phyloP scores from a whole-genome alignment of 1,140 invertebrate species.

The Capitella teleta region DNA sequence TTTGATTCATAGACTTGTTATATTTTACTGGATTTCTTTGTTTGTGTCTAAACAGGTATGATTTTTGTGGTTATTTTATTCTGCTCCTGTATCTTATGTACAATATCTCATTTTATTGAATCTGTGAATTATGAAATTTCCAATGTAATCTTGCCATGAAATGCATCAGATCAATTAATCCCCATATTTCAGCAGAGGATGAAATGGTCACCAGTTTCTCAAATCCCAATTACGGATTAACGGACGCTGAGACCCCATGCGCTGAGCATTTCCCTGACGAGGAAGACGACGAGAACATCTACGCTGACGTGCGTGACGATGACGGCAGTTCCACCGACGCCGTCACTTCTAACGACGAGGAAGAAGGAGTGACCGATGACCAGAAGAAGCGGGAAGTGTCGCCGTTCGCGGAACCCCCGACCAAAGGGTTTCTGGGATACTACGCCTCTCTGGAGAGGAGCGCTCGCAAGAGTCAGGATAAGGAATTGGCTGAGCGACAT shows the following conservation, averaged over 20 bases:
- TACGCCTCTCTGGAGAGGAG: conserved; percentile 22
- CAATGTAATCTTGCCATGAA: no score
- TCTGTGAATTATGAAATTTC: no score
- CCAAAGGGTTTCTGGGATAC: conserved; percentile 21
- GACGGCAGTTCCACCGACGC: not conserved
- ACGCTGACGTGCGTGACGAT: not conserved
- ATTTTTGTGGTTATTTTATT: no score
- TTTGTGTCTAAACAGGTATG: no score
- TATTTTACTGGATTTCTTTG: no score
- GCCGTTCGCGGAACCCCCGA: not conserved
- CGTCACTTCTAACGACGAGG: not conserved
- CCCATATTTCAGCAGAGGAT: no score
- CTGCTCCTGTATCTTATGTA: no score
- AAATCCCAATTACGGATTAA: conserved; percentile 4
- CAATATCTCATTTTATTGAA: no score
- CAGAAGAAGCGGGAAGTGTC: not conserved
- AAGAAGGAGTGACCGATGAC: not conserved
- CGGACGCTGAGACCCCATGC: not conserved
- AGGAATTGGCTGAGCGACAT: no score
- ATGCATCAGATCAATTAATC: no score
- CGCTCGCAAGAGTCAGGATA: no score
- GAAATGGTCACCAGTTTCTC: conserved; percentile 7
- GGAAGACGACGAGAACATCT: not conserved
- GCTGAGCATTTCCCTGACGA: not conserved
- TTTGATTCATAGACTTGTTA: no score